Conservation (phyloP, 2,797 vertebrate species). For the Acropternis orthonyx region DNA sequence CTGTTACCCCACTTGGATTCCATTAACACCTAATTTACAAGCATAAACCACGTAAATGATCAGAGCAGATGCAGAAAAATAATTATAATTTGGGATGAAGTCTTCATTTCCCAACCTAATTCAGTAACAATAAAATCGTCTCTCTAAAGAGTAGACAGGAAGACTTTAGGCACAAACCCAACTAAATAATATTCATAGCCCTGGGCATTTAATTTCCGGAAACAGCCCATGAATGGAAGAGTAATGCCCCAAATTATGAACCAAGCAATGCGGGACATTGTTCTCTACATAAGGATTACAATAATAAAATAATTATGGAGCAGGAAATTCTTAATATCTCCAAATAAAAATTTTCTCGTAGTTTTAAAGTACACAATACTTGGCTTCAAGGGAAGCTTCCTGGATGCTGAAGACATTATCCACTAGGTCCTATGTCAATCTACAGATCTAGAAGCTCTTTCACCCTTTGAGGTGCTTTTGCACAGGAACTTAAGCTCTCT, state of each 20-base stretch:
- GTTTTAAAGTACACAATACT: background rate
- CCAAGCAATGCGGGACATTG: background rate
- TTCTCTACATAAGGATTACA: background rate
- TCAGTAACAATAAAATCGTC: slow-evolving; percentile 52
- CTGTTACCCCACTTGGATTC: slow-evolving; percentile 70
- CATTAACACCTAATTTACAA: slow-evolving; percentile 75
- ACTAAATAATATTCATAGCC: background rate
- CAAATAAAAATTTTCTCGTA: background rate
- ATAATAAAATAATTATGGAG: background rate
- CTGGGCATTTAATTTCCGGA: background rate
- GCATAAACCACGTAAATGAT: slow-evolving; percentile 64
- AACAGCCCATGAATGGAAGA: background rate
- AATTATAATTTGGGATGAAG: slow-evolving; percentile 70
- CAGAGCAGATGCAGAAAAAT: slow-evolving; percentile 70
- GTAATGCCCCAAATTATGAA: background rate
- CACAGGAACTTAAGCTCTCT: background rate
- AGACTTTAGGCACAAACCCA: background rate
- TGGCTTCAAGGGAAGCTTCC: background rate
- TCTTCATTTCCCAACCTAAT: slow-evolving; percentile 57
- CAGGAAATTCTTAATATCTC: background rate
- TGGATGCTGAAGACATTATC: background rate
- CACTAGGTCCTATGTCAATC: background rate
- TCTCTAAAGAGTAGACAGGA: slow-evolving; percentile 16
- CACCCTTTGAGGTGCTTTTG: background rate
- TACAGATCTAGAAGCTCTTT: background rate